These are phyloP conservation scores for Lerema accius DNA, from an alignment of 1,140 invertebrate species.

Conservation along the genomic window DNA sequence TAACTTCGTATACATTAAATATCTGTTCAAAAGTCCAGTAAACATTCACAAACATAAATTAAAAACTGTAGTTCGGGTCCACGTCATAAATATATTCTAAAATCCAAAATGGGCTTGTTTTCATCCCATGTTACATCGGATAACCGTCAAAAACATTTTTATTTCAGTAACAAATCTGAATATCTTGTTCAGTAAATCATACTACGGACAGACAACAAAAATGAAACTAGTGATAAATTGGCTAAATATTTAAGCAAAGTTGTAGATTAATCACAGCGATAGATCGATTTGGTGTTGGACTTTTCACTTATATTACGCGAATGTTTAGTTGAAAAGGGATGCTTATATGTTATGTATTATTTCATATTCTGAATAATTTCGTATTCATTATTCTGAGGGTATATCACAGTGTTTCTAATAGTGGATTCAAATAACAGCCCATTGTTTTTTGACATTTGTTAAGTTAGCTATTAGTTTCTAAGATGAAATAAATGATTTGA, in stretches of 20 bases:
- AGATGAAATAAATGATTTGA: no score
- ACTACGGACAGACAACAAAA: conserved; percentile 4
- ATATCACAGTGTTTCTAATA: no score
- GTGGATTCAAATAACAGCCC: no score
- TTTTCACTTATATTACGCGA: no score
- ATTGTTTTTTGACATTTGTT: no score
- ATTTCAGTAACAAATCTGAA: conserved; percentile 23
- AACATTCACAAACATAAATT: conserved; percentile 6
- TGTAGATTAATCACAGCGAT: not conserved
- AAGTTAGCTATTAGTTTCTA: no score
- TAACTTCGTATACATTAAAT: no score
- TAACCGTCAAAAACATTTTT: conserved; percentile 5
- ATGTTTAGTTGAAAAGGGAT: no score
- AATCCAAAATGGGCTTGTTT: conserved; percentile 2
- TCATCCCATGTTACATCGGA: not conserved
- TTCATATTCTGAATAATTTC: no score
- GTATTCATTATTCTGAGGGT: no score
- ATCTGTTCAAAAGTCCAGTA: not conserved
- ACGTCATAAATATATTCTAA: not conserved
- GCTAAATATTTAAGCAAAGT: conserved; percentile 11
- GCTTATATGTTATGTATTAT: no score
- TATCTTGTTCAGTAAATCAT: not conserved
- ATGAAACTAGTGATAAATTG: conserved; percentile 24
- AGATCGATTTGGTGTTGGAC: no score
- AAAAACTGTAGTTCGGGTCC: not conserved